A percentile compares a stretch with the other conserved stretches of the same genome.
These are phyloP conservation scores for Halcyon leucocephala DNA, from an alignment of 2,797 vertebrate genomes.

Conservation along the genomic window DNA sequence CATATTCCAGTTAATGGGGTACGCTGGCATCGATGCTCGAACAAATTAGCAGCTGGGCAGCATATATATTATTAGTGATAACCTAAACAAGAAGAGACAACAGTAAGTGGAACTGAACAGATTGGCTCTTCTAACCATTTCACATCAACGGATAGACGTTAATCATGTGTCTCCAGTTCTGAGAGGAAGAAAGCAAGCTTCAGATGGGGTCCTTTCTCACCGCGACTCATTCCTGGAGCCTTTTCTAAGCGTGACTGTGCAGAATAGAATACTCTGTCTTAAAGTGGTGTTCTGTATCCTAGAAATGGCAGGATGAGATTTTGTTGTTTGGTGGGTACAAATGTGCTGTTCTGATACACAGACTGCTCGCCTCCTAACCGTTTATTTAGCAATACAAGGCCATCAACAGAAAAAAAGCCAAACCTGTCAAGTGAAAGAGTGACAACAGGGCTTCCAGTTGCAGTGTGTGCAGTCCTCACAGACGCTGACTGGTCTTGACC, in stretches of 20 bases:
- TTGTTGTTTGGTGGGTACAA: fast-evolving
- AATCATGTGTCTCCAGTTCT: not conserved
- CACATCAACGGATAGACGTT: not conserved
- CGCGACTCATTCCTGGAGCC: not conserved
- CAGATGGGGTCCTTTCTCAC: not conserved
- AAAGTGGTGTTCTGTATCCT: not conserved
- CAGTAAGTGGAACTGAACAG: not conserved
- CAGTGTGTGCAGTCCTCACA: not conserved
- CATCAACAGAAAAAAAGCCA: fast-evolving
- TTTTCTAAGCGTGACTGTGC: not conserved
- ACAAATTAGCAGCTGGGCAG: not conserved
- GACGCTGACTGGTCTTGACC: not conserved
- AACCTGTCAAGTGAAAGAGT: not conserved
- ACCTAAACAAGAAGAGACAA: not conserved
- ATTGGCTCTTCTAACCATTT: not conserved
- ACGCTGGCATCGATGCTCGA: not conserved
- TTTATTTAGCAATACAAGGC: fast-evolving
- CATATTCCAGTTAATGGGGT: slow-evolving; percentile 33
- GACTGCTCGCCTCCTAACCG: fast-evolving
- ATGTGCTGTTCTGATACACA: fast-evolving
- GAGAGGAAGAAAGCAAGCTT: not conserved
- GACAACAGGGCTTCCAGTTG: fast-evolving
- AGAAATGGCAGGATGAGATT: not conserved
- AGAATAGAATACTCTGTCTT: not conserved
- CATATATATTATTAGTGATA: not conserved